Evolutionary conservation across 2,888 invertebrate species (phyloP).

Genomic region (Papilio protenor): DNA sequence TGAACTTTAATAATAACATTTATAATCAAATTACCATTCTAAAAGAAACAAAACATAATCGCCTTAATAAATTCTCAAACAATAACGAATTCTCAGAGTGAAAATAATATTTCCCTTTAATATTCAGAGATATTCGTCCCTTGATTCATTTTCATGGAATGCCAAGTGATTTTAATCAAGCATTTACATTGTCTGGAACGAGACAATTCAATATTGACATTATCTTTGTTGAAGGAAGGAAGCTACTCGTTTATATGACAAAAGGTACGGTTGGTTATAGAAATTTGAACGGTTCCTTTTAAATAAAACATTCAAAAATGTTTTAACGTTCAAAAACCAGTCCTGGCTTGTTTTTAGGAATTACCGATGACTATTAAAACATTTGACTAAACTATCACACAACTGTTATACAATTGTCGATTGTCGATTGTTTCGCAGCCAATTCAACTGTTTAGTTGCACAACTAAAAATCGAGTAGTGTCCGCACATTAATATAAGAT

Average conservation of each 20-base stretch:
- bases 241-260: constrained; percentile 24
- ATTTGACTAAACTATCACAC: no score
- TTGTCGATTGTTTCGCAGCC: no score
- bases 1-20: background rate
- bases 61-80: background rate
- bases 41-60: background rate
- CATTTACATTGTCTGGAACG: constrained; percentile 26
- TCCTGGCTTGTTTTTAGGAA: background rate
- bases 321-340: no score
- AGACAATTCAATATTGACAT: constrained; percentile 37
- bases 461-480: no score
- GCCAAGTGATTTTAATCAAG: constrained; percentile 23
- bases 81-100: constrained; percentile 1
- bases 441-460: no score
- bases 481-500: no score
- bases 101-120: constrained; percentile 8
- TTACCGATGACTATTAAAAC: no score
- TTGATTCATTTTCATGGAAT: constrained; percentile 24
- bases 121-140: constrained; percentile 9
- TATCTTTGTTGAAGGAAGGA: constrained; percentile 14
- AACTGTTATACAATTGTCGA: no score
- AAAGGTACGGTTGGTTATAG: background rate
- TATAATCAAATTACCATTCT: background rate
- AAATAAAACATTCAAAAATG: background rate
- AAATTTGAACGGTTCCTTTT: constrained; percentile 1